Evolutionary conservation across 1,140 invertebrate genomes (phyloP).

Genomic region (Platorchestia sp.): DNA sequence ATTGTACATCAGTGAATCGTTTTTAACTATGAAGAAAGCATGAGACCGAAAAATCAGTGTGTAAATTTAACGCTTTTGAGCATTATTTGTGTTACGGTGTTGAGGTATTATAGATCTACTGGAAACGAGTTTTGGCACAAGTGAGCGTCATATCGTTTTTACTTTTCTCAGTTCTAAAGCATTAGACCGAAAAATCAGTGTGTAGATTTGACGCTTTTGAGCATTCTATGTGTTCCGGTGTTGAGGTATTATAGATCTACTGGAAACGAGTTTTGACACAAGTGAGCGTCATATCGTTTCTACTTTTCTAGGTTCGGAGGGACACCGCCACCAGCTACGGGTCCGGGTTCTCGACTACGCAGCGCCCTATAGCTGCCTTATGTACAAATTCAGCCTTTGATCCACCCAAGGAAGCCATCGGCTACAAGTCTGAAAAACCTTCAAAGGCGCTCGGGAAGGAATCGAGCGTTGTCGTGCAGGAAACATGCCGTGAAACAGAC

Average conservation of each 20-base stretch:
- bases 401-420: not conserved
- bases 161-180: not conserved
- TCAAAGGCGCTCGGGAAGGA: not conserved
- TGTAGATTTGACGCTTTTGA: not conserved
- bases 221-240: not conserved
- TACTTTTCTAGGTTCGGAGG: constrained; percentile 19
- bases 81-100: not conserved
- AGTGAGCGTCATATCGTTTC: constrained; percentile 27
- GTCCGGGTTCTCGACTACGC: not conserved
- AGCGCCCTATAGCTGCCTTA: not conserved
- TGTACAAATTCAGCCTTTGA: not conserved
- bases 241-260: not conserved
- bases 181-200: not conserved
- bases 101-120: not conserved
- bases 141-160: constrained; percentile 26
- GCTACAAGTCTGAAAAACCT: not conserved
- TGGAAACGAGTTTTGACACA: not conserved
- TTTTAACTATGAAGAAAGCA: not conserved
- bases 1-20: not conserved
- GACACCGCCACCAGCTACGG: not conserved
- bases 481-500: not conserved
- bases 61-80: not conserved
- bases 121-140: not conserved
- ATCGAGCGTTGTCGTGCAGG: not conserved
- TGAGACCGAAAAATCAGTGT: not conserved